A percentile compares a stretch with the other conserved stretches of the same genome.
Evolutionary conservation across 2,888 invertebrate species (phyloP).

Genomic region (Byasa hedistus): DNA sequence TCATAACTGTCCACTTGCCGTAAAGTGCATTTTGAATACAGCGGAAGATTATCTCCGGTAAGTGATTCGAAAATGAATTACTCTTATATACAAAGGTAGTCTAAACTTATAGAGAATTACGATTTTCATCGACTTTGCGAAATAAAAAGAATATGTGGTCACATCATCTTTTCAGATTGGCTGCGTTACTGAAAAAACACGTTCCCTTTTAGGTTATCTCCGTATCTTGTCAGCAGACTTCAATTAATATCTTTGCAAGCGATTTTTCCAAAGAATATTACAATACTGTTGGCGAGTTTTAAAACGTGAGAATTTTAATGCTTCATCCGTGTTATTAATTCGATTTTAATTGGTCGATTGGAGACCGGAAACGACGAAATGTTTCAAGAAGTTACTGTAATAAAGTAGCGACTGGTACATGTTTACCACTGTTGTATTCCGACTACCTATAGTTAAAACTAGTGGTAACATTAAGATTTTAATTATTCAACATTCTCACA

Average conservation of each 20-base stretch:
- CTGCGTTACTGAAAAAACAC: conserved; percentile 67
- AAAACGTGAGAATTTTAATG: neutral
- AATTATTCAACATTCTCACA: no score
- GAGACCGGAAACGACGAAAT: no score
- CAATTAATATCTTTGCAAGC: conserved; percentile 58
- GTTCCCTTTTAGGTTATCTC: conserved; percentile 61
- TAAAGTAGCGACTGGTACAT: no score
- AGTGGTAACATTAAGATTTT: no score
- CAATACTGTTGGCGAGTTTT: conserved; percentile 27
- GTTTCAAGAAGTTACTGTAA: no score
- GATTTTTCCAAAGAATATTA: conserved; percentile 49
- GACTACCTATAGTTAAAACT: no score
- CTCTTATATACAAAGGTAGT: neutral
- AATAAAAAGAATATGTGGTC: conserved; percentile 37
- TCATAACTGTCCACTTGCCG: conserved; percentile 65
- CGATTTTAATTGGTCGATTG: no score
- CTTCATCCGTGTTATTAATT: no score
- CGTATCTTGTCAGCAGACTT: conserved; percentile 59
- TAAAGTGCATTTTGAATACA: conserved; percentile 49
- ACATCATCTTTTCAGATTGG: conserved; percentile 53
- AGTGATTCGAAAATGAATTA: conserved; percentile 21
- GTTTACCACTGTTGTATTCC: no score
- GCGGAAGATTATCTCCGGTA: conserved; percentile 34
- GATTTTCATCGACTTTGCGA: conserved; percentile 24
- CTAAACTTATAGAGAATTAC: conserved; percentile 17